A percentile compares a stretch with the other conserved stretches of the same genome.
These are phyloP conservation scores for Lymantria monacha DNA, from an alignment of 2,888 invertebrate species.

Conservation along the genomic window DNA sequence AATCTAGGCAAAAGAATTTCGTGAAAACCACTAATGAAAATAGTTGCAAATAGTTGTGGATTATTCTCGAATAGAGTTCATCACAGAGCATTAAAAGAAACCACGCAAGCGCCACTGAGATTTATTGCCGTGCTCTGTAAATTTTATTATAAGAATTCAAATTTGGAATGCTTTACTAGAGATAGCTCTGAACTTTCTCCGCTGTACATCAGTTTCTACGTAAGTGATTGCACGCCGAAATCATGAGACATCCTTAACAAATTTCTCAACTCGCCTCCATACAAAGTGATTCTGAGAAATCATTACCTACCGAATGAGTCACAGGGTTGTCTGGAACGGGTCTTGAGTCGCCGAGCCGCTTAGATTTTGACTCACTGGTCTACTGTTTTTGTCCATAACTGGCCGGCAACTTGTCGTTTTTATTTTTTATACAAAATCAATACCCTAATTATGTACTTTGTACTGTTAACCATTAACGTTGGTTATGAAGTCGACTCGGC, in stretches of 20 bases:
- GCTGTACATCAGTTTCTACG: constrained; percentile 37
- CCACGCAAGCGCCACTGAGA: too few relatives aligned
- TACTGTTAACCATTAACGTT: background rate
- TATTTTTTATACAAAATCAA: constrained; percentile 1
- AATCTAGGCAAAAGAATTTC: too few relatives aligned
- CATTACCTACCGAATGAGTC: constrained; percentile 50
- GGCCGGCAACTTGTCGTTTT: constrained; percentile 5
- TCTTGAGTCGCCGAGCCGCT: constrained; percentile 37
- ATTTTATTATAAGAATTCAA: background rate
- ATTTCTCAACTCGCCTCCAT: constrained; percentile 63
- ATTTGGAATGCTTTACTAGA: background rate
- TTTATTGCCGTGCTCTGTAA: too few relatives aligned
- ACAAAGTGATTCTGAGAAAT: constrained; percentile 55
- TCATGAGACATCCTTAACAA: constrained; percentile 48
- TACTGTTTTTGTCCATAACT: constrained; percentile 28
- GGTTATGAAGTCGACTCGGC: background rate
- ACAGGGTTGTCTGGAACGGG: constrained; percentile 57
- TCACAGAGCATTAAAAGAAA: too few relatives aligned
- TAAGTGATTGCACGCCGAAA: constrained; percentile 33
- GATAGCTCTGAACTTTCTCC: constrained; percentile 39
- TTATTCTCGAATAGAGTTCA: too few relatives aligned
- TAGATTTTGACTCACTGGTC: constrained; percentile 37
- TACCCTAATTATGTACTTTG: background rate
- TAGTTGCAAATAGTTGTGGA: too few relatives aligned
- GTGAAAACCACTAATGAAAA: too few relatives aligned